Evolutionary conservation across 92 coral and sea anemone genomes (phyloP).

Genomic region (Palythoa grandiflora): DNA sequence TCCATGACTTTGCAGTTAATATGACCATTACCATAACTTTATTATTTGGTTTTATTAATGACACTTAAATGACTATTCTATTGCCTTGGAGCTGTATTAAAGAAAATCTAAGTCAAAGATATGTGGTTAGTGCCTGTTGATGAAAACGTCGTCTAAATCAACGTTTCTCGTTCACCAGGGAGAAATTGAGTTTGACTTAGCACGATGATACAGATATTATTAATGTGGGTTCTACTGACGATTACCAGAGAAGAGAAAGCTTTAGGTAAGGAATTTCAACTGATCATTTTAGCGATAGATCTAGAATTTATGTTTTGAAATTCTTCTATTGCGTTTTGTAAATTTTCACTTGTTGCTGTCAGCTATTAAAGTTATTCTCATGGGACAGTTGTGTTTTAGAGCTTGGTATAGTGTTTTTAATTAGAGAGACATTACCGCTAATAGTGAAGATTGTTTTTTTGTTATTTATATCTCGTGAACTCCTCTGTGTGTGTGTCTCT

Average conservation of each 20-base stretch:
- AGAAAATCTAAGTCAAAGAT: background rate
- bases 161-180: background rate
- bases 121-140: background rate
- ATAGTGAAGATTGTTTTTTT: background rate
- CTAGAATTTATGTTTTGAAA: background rate
- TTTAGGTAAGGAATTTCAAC: conserved; percentile 3
- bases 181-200: background rate
- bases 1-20: conserved; percentile 3
- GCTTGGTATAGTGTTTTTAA: background rate
- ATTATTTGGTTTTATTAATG: conserved; percentile 25
- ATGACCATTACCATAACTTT: background rate
- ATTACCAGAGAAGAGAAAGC: background rate
- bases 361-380: background rate
- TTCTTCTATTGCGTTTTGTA: background rate
- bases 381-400: background rate
- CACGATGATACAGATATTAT: background rate
- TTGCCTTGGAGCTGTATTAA: background rate
- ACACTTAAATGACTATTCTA: background rate
- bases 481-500: background rate
- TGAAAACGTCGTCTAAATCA: background rate
- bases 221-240: conserved; percentile 10
- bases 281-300: background rate
- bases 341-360: background rate
- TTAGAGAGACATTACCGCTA: background rate
- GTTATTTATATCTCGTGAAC: background rate